These are phyloP conservation scores for Tiliqua scincoides DNA, from an alignment of 2,113 vertebrate species.

Conservation along the genomic window DNA sequence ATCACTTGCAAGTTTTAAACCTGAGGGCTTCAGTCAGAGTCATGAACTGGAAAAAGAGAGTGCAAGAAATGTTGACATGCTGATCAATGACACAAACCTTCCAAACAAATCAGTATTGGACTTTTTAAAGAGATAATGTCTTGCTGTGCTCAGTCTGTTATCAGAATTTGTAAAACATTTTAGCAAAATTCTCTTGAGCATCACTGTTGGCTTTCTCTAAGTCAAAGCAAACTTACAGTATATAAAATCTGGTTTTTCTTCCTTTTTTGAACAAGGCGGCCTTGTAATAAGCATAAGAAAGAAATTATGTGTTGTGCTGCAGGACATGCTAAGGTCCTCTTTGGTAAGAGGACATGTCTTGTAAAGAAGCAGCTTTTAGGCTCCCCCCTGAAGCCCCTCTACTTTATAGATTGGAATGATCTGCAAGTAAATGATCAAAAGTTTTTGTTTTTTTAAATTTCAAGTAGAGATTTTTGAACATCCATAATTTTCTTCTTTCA, in stretches of 20 bases:
- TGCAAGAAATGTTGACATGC: slow-evolving; percentile 56
- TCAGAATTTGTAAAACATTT: slow-evolving; percentile 67
- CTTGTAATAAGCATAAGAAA: slow-evolving; percentile 40
- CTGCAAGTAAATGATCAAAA: slow-evolving; percentile 40
- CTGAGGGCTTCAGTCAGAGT: slow-evolving; percentile 60
- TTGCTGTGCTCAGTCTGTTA: slow-evolving; percentile 63
- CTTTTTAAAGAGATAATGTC: slow-evolving; percentile 54
- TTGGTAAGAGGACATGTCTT: slow-evolving; percentile 30
- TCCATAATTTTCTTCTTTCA: background rate
- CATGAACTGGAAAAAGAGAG: slow-evolving; percentile 52
- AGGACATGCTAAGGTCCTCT: slow-evolving; percentile 30
- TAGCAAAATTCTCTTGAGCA: slow-evolving; percentile 66
- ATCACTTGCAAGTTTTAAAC: slow-evolving; percentile 59
- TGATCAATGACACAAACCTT: slow-evolving; percentile 61
- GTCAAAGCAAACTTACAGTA: slow-evolving; percentile 65
- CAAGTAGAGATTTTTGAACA: background rate
- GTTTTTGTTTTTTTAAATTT: slow-evolving; percentile 40
- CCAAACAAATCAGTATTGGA: slow-evolving; percentile 64
- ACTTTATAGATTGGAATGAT: slow-evolving; percentile 13
- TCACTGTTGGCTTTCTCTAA: slow-evolving; percentile 69
- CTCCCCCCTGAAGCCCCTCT: slow-evolving; percentile 19
- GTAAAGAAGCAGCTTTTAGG: slow-evolving; percentile 48
- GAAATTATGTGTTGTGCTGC: background rate
- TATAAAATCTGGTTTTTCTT: slow-evolving; percentile 52
- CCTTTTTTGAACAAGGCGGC: slow-evolving; percentile 44